These are phyloP conservation scores for Argyresthia albistria DNA, from an alignment of 2,888 invertebrate genomes.

Conservation along the genomic window DNA sequence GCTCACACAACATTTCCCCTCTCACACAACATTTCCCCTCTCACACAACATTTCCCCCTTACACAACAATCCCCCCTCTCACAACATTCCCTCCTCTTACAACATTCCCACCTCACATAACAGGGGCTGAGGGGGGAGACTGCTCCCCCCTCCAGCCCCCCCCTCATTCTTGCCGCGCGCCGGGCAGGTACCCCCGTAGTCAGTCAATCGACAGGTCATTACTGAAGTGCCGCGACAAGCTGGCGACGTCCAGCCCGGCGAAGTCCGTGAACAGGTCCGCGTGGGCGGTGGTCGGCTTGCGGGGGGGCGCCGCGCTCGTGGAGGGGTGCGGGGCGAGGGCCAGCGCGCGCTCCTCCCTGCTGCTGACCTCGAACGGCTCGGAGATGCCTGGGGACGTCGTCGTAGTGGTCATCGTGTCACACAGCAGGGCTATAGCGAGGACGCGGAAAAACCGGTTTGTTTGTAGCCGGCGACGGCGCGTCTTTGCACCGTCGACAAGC, in stretches of 20 bases:
- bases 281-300: conserved; percentile 36
- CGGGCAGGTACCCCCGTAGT: conserved; percentile 58
- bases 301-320: conserved; percentile 27
- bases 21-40: too few relatives aligned
- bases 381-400: conserved; percentile 50
- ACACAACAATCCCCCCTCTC: too few relatives aligned
- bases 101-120: too few relatives aligned
- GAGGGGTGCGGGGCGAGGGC: conserved; percentile 33
- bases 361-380: conserved; percentile 60
- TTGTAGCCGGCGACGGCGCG: too few relatives aligned
- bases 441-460: too few relatives aligned
- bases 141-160: neutral
- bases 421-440: too few relatives aligned
- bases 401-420: too few relatives aligned
- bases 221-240: conserved; percentile 59
- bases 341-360: conserved; percentile 46
- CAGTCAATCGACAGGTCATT: conserved; percentile 67
- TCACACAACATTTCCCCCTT: too few relatives aligned
- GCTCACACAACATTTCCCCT: too few relatives aligned
- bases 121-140: too few relatives aligned
- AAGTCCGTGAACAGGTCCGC: conserved; percentile 62
- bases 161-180: conserved; percentile 29
- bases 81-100: too few relatives aligned
- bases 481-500: too few relatives aligned
- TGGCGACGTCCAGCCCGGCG: conserved; percentile 57